These are phyloP conservation scores for Athene cunicularia DNA, from an alignment of 2,113 vertebrate genomes.

Conservation along the genomic window DNA sequence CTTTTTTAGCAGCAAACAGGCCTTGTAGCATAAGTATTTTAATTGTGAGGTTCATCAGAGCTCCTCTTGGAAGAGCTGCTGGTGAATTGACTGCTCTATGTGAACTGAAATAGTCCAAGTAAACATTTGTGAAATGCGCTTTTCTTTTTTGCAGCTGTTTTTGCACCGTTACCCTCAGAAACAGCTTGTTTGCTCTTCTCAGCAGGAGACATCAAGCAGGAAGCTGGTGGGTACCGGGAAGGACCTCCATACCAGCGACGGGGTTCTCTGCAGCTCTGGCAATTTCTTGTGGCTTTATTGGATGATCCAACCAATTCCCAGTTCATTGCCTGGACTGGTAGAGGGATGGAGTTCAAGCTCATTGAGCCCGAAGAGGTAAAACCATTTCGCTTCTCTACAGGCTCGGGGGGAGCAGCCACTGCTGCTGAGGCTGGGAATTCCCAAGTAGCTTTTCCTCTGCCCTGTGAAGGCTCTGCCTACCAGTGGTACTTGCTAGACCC, in stretches of 20 bases:
- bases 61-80: neutral
- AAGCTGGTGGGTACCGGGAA: conserved; percentile 83
- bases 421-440: neutral
- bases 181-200: neutral
- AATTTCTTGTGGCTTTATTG: conserved; percentile 94
- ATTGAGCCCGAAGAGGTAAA: conserved; percentile 97
- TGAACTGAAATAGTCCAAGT: neutral
- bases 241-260: conserved; percentile 93
- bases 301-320: conserved; percentile 92
- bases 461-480: neutral
- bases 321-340: conserved; percentile 98
- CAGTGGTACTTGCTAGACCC: rapidly evolving
- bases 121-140: neutral
- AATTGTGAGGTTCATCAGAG: neutral
- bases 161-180: neutral
- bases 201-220: conserved; percentile 92
- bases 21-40: neutral
- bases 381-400: neutral
- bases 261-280: conserved; percentile 96
- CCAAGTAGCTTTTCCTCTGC: neutral
- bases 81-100: neutral
- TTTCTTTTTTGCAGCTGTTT: neutral
- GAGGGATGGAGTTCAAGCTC: conserved; percentile 99
- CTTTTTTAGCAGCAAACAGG: neutral
- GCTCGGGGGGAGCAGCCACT: neutral